A percentile compares a stretch with the other conserved stretches of the same genome.
Conservation (phyloP, 1,140 invertebrate genomes). For the Apis cerana region DNA sequence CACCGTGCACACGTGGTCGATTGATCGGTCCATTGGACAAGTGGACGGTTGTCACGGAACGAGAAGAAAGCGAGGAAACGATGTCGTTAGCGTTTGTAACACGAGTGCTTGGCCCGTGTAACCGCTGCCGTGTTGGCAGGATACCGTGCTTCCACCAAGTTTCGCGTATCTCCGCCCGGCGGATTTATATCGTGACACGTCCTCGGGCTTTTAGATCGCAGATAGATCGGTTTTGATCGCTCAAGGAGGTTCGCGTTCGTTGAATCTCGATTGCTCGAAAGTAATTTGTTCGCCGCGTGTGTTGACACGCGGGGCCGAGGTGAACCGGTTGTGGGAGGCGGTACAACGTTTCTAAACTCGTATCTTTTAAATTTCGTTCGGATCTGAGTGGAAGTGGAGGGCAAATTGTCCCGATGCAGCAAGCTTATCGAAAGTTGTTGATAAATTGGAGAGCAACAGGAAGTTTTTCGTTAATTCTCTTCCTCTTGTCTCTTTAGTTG, state of each 20-base stretch:
- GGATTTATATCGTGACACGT: slow-evolving; percentile 31
- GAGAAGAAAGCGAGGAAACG: slow-evolving; percentile 55
- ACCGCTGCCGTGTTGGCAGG: not conserved
- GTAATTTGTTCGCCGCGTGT: slow-evolving; percentile 21
- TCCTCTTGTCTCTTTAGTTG: not conserved
- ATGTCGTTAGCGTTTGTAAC: slow-evolving; percentile 22
- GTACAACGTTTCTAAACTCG: not conserved
- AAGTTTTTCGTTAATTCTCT: not conserved
- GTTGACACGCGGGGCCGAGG: slow-evolving; percentile 11
- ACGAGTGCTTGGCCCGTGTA: slow-evolving; percentile 18
- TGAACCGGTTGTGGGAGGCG: slow-evolving; percentile 21
- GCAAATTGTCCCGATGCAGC: not conserved
- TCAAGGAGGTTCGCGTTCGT: not conserved
- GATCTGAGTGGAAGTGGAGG: not conserved
- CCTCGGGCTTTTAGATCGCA: not conserved
- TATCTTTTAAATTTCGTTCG: not conserved
- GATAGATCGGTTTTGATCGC: slow-evolving; percentile 23
- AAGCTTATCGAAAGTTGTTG: not conserved
- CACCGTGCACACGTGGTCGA: slow-evolving; percentile 50
- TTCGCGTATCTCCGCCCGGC: not conserved
- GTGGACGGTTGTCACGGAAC: slow-evolving; percentile 17
- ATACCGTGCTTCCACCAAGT: slow-evolving; percentile 10
- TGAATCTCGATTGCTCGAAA: not conserved
- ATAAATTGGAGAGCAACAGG: not conserved
- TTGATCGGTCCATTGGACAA: slow-evolving; percentile 59